phyloP scores from a whole-genome alignment of 2,797 vertebrate species.

The Alexandromys oeconomus region DNA sequence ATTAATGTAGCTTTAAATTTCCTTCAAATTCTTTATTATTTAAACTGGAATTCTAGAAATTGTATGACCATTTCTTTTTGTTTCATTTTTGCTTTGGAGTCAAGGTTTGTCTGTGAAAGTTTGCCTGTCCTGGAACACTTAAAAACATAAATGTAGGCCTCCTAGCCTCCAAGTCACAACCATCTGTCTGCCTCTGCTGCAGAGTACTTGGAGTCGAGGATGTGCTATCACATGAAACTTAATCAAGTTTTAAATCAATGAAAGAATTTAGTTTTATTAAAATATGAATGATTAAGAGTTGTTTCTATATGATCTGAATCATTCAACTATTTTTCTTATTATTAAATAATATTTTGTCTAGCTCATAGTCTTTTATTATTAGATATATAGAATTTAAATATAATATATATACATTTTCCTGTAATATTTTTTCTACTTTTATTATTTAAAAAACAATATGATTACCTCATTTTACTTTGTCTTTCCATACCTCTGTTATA shows the following conservation, averaged over 20 bases:
- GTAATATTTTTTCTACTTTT: background rate
- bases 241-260: background rate
- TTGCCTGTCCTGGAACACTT: background rate
- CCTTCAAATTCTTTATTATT: background rate
- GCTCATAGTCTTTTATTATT: background rate
- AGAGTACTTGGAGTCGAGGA: too few relatives aligned
- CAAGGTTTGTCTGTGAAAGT: background rate
- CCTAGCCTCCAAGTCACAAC: too few relatives aligned
- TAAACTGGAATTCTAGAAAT: too few relatives aligned
- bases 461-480: background rate
- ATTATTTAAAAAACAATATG: background rate
- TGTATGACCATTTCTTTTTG: background rate
- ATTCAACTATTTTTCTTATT: background rate
- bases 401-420: background rate
- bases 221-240: background rate
- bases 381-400: background rate
- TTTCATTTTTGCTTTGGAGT: background rate
- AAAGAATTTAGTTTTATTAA: background rate
- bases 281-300: background rate
- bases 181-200: too few relatives aligned
- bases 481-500: background rate
- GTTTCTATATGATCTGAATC: background rate
- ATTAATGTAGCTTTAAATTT: background rate
- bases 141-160: background rate
- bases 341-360: background rate